Base-by-base conservation (phyloP, 1,140 invertebrate species). In the Cydia strobilella region DNA sequence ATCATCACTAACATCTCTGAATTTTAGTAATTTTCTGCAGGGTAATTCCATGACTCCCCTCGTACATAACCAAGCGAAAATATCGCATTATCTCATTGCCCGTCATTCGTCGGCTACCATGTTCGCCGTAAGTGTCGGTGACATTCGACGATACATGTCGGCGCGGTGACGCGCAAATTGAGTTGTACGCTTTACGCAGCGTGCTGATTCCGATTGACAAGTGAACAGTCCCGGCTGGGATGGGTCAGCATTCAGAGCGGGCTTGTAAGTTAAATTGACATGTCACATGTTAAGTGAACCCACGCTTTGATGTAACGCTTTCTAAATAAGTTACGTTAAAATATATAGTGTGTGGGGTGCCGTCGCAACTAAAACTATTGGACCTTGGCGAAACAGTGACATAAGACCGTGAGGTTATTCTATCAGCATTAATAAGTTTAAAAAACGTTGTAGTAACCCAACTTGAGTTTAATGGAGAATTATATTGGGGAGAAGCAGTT, bases 91-190 rank as follows among this genome's bases (percentile, higher is more conserved):
- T 69, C 65, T 69, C 35, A 69, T 69, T 69, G 65, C n/a, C 27
- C 23, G 65, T 35, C 65, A 69, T 66, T 66, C 63, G 65, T 10
- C 65, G n/a, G 31, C 63, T 4, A 13, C 27, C 15, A 27, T 81
- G 76, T 76, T 77, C 75, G 78, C 51, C 74, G 77, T 81, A 84
- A 86, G 83, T 88, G 86, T 76, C 80, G 82, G 77, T 86, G 86
- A 88, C 86, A 84, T 79, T 71, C 75, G 78, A 76, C 79, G 81
- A 83, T 81, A 79, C 78, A 75, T 71, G 51, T 20, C 71, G 77
- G 76, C 59, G 77, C 77, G 59, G 77, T 78, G 80, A 82, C 75
- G 80, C 82, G 79, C 79, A 83, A 85, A 87, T 85, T 84, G 81
- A 84, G 79, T 86, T 80, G 80, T 81, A 77, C 75, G 76, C 80